Percentiles rank a stretch among this genome's conserved stretches.
phyloP scores from a whole-genome alignment of 2,113 vertebrate species.

The Smithornis capensis region DNA sequence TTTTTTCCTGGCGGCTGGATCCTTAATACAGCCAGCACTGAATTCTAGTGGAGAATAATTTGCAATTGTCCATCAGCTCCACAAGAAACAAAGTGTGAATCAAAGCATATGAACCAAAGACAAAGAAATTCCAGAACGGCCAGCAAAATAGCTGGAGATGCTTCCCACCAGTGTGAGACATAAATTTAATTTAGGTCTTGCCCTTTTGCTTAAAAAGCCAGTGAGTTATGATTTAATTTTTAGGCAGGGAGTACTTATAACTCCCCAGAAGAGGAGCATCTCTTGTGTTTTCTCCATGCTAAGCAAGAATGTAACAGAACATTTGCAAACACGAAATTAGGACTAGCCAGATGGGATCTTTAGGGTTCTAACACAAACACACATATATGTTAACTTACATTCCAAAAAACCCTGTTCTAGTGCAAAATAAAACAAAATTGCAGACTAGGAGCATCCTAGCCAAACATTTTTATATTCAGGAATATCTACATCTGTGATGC shows the following conservation, averaged over 20 bases:
- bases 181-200: slow-evolving; percentile 43
- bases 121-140: slow-evolving; percentile 37
- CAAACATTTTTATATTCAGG: background rate
- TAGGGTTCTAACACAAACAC: background rate
- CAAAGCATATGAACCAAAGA: slow-evolving; percentile 51
- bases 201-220: slow-evolving; percentile 17
- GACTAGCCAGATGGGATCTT: background rate
- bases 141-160: slow-evolving; percentile 37
- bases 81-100: slow-evolving; percentile 47
- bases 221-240: slow-evolving; percentile 11
- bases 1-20: slow-evolving; percentile 19
- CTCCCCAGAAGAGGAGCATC: background rate
- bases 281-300: background rate
- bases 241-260: background rate
- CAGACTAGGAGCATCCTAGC: background rate
- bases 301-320: background rate
- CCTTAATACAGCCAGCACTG: background rate
- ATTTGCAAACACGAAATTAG: background rate
- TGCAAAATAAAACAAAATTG: background rate
- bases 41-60: slow-evolving; percentile 36
- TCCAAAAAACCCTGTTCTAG: background rate
- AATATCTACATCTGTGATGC: background rate
- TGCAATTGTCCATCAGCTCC: slow-evolving; percentile 53
- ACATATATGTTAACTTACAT: background rate
- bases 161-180: slow-evolving; percentile 10